Evolutionary conservation across 2,797 vertebrate species (phyloP).

Genomic region (Glossophaga mutica): DNA sequence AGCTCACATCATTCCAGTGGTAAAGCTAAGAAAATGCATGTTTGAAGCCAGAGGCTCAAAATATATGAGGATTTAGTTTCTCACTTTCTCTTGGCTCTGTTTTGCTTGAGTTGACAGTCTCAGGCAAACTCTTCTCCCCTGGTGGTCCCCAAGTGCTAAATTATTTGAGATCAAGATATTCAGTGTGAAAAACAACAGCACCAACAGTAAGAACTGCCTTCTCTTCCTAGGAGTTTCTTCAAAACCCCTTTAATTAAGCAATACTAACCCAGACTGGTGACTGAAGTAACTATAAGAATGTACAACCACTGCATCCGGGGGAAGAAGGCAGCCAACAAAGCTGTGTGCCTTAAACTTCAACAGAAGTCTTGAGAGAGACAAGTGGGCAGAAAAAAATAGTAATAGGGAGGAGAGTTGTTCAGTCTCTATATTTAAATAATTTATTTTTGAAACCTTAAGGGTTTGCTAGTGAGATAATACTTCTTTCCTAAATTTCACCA

Average conservation of each 20-base stretch:
- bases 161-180: neutral
- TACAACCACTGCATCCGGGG: neutral
- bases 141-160: neutral
- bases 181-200: neutral
- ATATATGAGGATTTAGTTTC: neutral
- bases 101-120: neutral
- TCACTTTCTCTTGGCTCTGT: neutral
- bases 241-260: neutral
- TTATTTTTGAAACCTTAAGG: slow-evolving; percentile 47
- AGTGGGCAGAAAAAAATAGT: neutral
- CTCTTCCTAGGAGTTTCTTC: neutral
- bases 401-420: neutral
- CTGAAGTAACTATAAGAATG: neutral
- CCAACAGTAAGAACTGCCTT: neutral
- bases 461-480: neutral
- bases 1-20: neutral
- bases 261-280: neutral
- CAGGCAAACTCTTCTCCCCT: neutral
- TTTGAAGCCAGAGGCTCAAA: neutral
- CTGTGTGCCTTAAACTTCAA: neutral
- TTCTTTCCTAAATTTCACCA: slow-evolving; percentile 38
- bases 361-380: neutral
- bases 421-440: slow-evolving; percentile 47
- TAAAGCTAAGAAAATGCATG: neutral
- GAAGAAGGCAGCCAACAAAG: neutral